Evolutionary conservation across 2,888 invertebrate genomes (phyloP), one percentile per base, ranked within the genome.

Genomic region (Noctua pronuba): DNA sequence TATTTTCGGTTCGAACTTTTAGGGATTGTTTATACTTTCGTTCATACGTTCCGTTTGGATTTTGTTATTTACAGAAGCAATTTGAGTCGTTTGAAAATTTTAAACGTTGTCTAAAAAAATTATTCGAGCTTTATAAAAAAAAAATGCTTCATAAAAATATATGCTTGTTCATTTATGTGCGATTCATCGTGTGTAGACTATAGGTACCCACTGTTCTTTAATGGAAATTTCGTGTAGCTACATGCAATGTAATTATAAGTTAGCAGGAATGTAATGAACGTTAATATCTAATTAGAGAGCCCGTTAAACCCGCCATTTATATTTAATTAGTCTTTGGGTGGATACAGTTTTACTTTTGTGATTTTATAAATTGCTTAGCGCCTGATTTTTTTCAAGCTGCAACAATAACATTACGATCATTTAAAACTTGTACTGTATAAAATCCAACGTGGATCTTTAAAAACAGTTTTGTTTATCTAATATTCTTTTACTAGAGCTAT

Each of bases 211-310:
- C 35, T 24, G 60, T 41, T 65, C 46, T 69, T 58, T 77, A 73
- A 85, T 73, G 84, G 65, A 69, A 24, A 46, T 76, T 73, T 49
- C 62, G 69, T 85, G 86, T 85, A 65, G 21, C 64, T 55, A 71
- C 70, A 72, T 85, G 60, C 49, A 62, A 75, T 44, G 18, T 72
- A 77, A 72, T 68, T 69, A 66, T 52, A 69, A 41, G 64, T 74
- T 74, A 76, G 24, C 46, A 73, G 68, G 67, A 83, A 76, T 68
- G 16, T 73, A 41, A 76, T 81, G 49, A 74, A 79, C 60, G 38
- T 75, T 71, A 71, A 72, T 80, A 72, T 65, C 58, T 80, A 75
- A 83, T 72, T 80, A 80, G 41, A 41, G 64, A 74, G 21, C 24
- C 16, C 68, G 44, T 69, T 73, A 85, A 82, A 84, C n/a, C 49